A percentile compares a stretch with the other conserved stretches of the same genome.
phyloP scores from a whole-genome alignment of 2,888 invertebrate species.

The Mesorhabditis belari region DNA sequence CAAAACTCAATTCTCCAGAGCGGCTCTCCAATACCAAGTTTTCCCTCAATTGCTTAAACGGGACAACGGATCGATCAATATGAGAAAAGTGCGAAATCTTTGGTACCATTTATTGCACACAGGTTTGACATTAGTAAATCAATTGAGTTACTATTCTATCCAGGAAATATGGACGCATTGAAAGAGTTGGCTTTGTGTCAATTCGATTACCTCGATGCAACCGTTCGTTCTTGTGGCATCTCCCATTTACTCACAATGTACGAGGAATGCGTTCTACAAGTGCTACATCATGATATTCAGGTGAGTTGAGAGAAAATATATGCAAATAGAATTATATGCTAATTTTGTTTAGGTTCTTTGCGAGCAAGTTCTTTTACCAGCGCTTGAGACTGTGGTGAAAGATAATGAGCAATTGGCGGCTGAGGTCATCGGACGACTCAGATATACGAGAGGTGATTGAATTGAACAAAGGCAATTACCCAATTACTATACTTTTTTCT shows the following conservation, averaged over 20 bases:
- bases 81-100: conserved; percentile 49
- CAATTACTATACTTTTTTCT: not conserved
- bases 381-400: conserved; percentile 75
- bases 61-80: conserved; percentile 54
- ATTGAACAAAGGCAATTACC: no score
- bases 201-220: conserved; percentile 80
- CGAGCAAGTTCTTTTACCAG: conserved; percentile 68
- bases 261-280: conserved; percentile 58
- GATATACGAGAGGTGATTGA: conserved; percentile 61
- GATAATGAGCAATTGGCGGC: conserved; percentile 83
- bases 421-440: conserved; percentile 79
- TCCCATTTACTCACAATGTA: conserved; percentile 77
- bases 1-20: no score
- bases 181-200: conserved; percentile 82
- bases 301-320: no score
- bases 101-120: conserved; percentile 56
- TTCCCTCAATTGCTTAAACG: conserved; percentile 39
- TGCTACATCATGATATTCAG: conserved; percentile 53
- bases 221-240: conserved; percentile 80
- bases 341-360: conserved; percentile 12
- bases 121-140: conserved; percentile 9
- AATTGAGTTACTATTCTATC: not conserved
- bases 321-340: no score
- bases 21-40: conserved; percentile 2
- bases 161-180: conserved; percentile 70